Base-by-base conservation (phyloP, 2,888 invertebrate genomes). In the Pecten maximus region DNA sequence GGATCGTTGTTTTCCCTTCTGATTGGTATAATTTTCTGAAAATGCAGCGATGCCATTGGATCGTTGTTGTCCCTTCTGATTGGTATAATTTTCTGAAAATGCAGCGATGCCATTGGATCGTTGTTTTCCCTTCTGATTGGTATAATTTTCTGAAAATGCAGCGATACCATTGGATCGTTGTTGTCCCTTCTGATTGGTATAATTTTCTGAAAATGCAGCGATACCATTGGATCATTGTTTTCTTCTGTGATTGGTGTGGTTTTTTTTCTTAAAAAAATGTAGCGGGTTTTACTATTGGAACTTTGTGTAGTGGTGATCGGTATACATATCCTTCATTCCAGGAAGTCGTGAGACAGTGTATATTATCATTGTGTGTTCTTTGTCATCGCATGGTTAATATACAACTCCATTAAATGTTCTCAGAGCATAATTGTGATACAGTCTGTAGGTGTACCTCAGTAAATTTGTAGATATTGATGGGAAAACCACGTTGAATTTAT, bases 321-420 rank as follows among this genome's bases (percentile, higher is more conserved):
- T 74, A 35, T 74, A 74, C 28, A 74, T 74, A 74, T 74, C 74
- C 74, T 74, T 15, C 74, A 74, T 74, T 74, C 74, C 74, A 74
- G 15, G 35, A 35, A 74, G 8, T 35, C 16, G 6, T 10, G 6
- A 28, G 10, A 74, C 35, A 44, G 28, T 74, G 74, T 74, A 35
- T 74, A 28, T 35, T 4, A 19, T 54, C 50, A 54, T 8, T 12
- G 8, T 35, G 10, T 28, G 28, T 23, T 44, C 44, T 74, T n/a
- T 60, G n/a, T 60, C 50, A 50, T 50, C n/a, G n/a, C n/a, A n/a
- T n/a, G n/a, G 50, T 50, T 28, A 2, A n/a, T 60, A 54, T 15
- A n/a, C 6, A 28, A 74, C 35, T 28, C 3, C 54, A 54, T 54
- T n/a, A 2, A n/a, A 54, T 54, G 54, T 54, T 54, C 54, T 8